Evolutionary conservation across 2,888 invertebrate species (phyloP), one percentile per base, ranked within the genome.

Genomic region (Thera britannica): DNA sequence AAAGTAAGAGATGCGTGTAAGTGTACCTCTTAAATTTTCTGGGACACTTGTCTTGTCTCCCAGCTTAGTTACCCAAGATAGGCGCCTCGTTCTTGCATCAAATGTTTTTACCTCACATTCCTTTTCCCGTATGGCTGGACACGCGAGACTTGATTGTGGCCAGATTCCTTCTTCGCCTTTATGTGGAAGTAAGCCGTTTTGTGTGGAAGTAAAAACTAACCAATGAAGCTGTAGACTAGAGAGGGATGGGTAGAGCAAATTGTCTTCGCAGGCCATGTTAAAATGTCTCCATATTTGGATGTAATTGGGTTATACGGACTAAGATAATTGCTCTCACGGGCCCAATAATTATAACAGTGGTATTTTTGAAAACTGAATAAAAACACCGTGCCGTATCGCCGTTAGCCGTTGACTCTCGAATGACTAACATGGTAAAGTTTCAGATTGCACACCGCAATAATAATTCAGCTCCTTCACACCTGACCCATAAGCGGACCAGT

Each of bases 401-500:
- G 48, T 23, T 34, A n/a, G 35, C 35, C n/a, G 44, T 57, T 57
- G 57, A 11, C 34, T 51, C 48, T 48, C 44, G 23, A 34, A 48
- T 56, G 48, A 56, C 52, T 36, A 54, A 7, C 11, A 52, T 44
- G 23, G 49, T 52, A 57, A 56, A 56, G 23, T 36, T 44, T 58
- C 23, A 6, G 52, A 67, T 67, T 67, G 59, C 67, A 59, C 67
- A 59, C 36, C 35, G 49, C 55, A 58, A 52, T 62, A 64, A 65
- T 52, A 59, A 54, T 41, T 57, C 44, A 51, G 44, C 66, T 64
- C 55, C 57, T 68, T 62, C 61, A 56, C 65, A 70, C 71, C 67
- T 65, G 67, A 56, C 60, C 49, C 44, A 64, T 58, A 61, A 64
- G 38, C 62, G 52, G 64, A 81, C 83, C 74, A 79, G 82, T 84